Percentiles rank a stretch among this genome's conserved stretches.
Conservation (phyloP, 92 coral and sea anemone genomes). For the Phymanthus crucifer region DNA sequence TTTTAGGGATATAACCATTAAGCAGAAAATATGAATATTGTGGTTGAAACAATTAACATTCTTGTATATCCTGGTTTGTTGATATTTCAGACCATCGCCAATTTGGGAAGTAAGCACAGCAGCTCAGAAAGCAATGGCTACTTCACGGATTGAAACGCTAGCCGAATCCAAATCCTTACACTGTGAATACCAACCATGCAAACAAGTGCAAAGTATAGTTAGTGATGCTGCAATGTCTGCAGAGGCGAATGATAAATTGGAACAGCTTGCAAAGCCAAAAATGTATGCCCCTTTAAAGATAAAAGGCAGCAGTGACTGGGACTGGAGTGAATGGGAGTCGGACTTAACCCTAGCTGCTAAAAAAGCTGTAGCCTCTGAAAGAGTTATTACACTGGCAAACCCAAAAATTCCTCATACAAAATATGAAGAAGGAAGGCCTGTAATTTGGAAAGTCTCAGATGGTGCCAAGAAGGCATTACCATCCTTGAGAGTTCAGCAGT, state of each 20-base stretch:
- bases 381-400: conserved; percentile 60
- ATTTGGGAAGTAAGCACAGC: conserved; percentile 85
- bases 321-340: conserved; percentile 94
- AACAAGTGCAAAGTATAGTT: conserved; percentile 76
- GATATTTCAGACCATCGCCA: conserved; percentile 75
- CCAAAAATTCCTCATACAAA: conserved; percentile 76
- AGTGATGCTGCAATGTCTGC: conserved; percentile 81
- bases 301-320: conserved; percentile 86
- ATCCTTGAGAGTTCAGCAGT: conserved; percentile 88
- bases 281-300: conserved; percentile 75
- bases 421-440: conserved; percentile 86
- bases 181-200: conserved; percentile 77
- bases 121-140: conserved; percentile 76
- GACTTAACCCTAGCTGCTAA: conserved; percentile 81
- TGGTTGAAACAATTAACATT: too few relatives aligned
- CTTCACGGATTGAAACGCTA: conserved; percentile 69
- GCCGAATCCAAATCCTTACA: conserved; percentile 86
- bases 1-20: too few relatives aligned
- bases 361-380: conserved; percentile 78
- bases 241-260: conserved; percentile 65
- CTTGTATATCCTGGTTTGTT: too few relatives aligned
- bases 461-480: conserved; percentile 88
- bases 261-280: conserved; percentile 71
- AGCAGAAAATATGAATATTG: too few relatives aligned
- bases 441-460: conserved; percentile 79